These are phyloP conservation scores for Heterotis niloticus DNA, from an alignment of 2,113 vertebrate species.

Conservation along the genomic window DNA sequence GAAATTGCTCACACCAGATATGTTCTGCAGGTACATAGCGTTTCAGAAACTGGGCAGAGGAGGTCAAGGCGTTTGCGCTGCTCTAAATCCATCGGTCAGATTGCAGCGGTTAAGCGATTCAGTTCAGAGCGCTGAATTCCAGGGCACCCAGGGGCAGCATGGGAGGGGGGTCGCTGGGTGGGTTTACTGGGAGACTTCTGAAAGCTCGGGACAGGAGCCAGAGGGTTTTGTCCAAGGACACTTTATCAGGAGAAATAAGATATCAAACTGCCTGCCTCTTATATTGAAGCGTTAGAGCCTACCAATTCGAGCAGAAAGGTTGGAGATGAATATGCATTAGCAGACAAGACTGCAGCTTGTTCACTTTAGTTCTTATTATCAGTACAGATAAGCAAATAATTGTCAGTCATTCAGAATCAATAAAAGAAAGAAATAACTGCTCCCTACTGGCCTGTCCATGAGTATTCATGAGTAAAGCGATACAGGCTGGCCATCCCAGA, in stretches of 20 bases:
- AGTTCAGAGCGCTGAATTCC: not conserved
- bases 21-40: not conserved
- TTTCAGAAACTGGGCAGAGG: not conserved
- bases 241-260: conserved; percentile 23
- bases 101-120: not conserved
- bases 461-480: not conserved
- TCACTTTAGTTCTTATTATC: not conserved
- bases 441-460: not conserved
- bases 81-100: not conserved
- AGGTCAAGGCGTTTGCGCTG: not conserved
- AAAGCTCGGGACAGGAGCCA: conserved; percentile 24
- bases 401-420: not conserved
- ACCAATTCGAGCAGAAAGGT: not conserved
- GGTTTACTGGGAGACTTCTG: conserved; percentile 16
- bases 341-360: not conserved
- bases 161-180: not conserved
- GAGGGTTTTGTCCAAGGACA: conserved; percentile 8
- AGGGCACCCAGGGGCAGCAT: not conserved
- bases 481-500: not conserved
- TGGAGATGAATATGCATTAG: conserved; percentile 16
- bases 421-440: not conserved
- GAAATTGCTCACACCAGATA: conserved; percentile 2
- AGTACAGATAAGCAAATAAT: not conserved
- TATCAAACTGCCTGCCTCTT: conserved; percentile 3
- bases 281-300: not conserved